phyloP scores from a whole-genome alignment of 2,797 vertebrate genomes.

The Dryobates pubescens region DNA sequence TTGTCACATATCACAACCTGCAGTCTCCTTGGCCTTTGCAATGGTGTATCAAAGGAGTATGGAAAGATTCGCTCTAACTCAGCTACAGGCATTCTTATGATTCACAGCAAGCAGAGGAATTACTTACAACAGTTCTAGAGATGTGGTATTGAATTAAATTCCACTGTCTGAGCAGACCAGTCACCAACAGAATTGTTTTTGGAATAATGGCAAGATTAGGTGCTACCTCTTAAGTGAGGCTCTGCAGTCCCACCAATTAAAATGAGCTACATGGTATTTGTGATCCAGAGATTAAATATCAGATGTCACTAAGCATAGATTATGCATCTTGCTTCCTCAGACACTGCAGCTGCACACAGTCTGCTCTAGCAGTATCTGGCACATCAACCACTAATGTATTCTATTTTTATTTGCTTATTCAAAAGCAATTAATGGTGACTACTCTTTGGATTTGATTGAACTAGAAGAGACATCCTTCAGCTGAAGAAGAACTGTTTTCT shows the following conservation, averaged over 20 bases:
- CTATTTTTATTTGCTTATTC: neutral
- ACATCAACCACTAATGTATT: neutral
- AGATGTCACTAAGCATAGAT: neutral
- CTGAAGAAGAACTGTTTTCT: neutral
- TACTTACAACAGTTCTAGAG: neutral
- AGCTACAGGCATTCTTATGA: neutral
- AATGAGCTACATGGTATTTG: neutral
- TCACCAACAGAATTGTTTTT: neutral
- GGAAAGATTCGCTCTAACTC: neutral
- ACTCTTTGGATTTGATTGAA: neutral
- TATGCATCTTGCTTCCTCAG: neutral
- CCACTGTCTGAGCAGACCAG: neutral
- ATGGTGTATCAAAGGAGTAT: neutral
- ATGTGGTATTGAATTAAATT: neutral
- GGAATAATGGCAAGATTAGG: neutral
- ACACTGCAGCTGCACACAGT: neutral
- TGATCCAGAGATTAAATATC: neutral
- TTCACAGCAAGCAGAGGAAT: neutral
- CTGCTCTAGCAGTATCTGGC: neutral
- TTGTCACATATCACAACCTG: neutral
- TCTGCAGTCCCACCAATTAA: neutral
- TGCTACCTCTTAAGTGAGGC: neutral
- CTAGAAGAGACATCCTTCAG: neutral
- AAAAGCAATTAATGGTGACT: neutral
- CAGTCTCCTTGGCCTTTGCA: neutral